Conservation (phyloP, 2,888 invertebrate genomes). For the Diarsia mendica region DNA sequence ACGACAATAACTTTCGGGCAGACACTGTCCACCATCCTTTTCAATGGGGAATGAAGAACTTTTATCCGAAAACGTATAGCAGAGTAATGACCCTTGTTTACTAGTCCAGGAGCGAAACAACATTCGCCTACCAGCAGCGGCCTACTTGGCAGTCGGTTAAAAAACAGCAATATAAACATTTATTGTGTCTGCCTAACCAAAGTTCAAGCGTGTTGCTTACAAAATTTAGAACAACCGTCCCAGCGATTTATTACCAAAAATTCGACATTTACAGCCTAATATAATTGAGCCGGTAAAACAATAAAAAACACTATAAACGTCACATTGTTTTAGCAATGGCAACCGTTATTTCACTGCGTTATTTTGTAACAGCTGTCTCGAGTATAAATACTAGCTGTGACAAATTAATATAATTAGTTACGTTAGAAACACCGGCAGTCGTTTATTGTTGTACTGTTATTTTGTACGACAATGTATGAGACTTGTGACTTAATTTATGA, state of each 20-base stretch:
- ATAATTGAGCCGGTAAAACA: conserved; percentile 19
- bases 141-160: too few species aligned
- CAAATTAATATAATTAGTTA: conserved; percentile 49
- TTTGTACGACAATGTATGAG: conserved; percentile 16
- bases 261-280: conserved; percentile 29
- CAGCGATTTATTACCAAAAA: conserved; percentile 33
- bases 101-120: not conserved
- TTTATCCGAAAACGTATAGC: not conserved
- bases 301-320: conserved; percentile 42
- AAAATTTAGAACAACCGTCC: conserved; percentile 1
- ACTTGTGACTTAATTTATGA: not conserved
- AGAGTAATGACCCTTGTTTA: not conserved
- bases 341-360: conserved; percentile 5
- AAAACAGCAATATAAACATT: not conserved
- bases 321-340: conserved; percentile 42
- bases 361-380: conserved; percentile 29
- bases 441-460: conserved; percentile 22
- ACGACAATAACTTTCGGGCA: too few species aligned
- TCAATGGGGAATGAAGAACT: not conserved
- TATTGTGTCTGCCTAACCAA: not conserved
- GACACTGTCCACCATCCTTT: too few species aligned
- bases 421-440: conserved; percentile 10
- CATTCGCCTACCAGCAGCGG: not conserved
- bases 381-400: conserved; percentile 33
- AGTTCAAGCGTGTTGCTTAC: not conserved